A percentile compares a stretch with the other conserved stretches of the same genome.
Conservation (phyloP, 2,888 invertebrate genomes). For the Junonia oenone region DNA sequence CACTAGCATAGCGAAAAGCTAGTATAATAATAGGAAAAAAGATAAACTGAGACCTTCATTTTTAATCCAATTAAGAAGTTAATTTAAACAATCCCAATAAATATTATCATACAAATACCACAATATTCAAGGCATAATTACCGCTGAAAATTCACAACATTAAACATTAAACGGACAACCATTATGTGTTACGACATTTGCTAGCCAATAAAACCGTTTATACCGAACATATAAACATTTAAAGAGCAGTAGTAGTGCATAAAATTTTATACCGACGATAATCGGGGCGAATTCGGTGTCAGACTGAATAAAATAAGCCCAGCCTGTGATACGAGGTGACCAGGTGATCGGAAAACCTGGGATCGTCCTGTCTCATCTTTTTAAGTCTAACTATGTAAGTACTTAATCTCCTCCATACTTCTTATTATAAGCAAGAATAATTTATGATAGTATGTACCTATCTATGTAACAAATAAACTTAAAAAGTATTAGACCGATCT, state of each 20-base stretch:
- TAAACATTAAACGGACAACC: not conserved
- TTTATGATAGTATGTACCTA: too few species aligned
- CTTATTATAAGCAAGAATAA: too few species aligned
- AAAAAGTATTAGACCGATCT: too few species aligned
- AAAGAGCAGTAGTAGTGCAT: slow-evolving; percentile 17
- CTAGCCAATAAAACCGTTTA: slow-evolving; percentile 15
- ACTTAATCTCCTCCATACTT: too few species aligned
- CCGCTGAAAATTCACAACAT: not conserved
- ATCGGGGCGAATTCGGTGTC: slow-evolving; percentile 31
- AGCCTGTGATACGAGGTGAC: slow-evolving; percentile 10
- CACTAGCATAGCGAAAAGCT: too few species aligned
- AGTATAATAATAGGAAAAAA: too few species aligned
- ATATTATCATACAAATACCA: not conserved
- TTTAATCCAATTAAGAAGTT: too few species aligned
- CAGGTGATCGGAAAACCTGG: not conserved
- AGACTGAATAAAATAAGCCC: slow-evolving; percentile 36
- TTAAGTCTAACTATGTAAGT: too few species aligned
- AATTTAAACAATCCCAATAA: not conserved
- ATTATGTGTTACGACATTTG: slow-evolving; percentile 6
- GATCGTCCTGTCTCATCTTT: too few species aligned
- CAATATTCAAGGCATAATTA: not conserved
- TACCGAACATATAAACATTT: slow-evolving; percentile 24
- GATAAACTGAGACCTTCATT: too few species aligned
- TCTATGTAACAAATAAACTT: too few species aligned
- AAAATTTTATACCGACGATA: slow-evolving; percentile 36